Base-by-base conservation (phyloP, 2,113 vertebrate species). In the Crotalus viridis region DNA sequence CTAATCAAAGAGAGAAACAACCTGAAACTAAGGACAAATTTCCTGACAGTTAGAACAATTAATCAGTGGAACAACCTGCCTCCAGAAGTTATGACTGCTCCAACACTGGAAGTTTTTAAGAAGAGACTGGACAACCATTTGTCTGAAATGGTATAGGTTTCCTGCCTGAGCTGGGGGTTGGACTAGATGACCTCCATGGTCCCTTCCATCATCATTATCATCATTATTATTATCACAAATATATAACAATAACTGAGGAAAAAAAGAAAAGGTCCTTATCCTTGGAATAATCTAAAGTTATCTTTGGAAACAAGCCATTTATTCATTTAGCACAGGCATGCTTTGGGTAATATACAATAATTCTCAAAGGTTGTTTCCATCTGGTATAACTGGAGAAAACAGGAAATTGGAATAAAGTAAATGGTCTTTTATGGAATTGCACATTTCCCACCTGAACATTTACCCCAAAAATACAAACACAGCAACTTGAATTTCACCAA, bases 401-500 rank as follows among this genome's bases (percentile, higher is more conserved):
- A 57, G 15, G n/a, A 56, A 39, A 22, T 1, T 39, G 28, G 17
- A 56, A 19, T 26, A 64, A 28, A n/a, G 43, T 28, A 51, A 13
- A 26, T 61, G 57, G 13, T 90, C 13, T 19, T 22, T 48, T 15
- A 28, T 24, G 1, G 10, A 19, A 28, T 48, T 91, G 0, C 81
- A 64, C 56, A 24, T 87, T 87, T 64, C 57, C 46, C 21, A n/a
- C n/a, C 10, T 85, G 55, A 43, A 90, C 19, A n/a, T 56, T 91
- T 92, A 91, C 54, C 93, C 51, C 94, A 94, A 87, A n/a, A 88
- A 33, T 24, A 12, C 13, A 33, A 56, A 33, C 3, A 22, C 19
- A 55, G 51, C 89, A 91, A 51, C 88, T 39, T 94, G 88, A 57
- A 95, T 86, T n/a, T 92, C 59, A 12, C 26, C 55, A 93, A 59